Percentiles rank a stretch among this genome's conserved stretches.
phyloP scores from a whole-genome alignment of 2,888 invertebrate genomes.

The Cetonia aurata region DNA sequence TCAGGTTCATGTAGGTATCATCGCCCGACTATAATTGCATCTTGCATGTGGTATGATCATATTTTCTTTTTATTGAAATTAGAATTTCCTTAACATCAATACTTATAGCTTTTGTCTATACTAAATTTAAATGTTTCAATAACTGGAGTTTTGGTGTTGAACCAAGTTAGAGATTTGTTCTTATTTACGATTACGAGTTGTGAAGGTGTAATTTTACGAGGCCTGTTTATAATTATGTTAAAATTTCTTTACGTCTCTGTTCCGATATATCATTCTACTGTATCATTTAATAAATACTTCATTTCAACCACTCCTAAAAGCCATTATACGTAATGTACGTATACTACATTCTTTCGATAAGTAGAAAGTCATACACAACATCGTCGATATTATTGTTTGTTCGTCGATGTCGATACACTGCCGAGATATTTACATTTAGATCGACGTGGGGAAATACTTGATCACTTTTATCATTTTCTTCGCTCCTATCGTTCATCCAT shows the following conservation, averaged over 20 bases:
- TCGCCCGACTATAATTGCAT: too few relatives aligned
- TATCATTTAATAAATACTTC: conserved; percentile 19
- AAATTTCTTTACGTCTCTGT: background rate
- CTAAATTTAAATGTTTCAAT: too few relatives aligned
- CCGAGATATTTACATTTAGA: conserved; percentile 15
- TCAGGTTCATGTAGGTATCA: too few relatives aligned
- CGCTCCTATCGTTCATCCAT: background rate
- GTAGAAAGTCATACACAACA: conserved; percentile 22
- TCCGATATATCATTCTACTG: background rate
- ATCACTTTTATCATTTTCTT: background rate
- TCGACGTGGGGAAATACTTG: conserved; percentile 22
- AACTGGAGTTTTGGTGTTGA: too few relatives aligned
- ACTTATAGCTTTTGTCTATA: too few relatives aligned
- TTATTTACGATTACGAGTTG: too few relatives aligned
- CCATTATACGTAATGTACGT: conserved; percentile 3
- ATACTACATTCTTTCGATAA: conserved; percentile 22
- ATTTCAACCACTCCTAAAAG: conserved; percentile 24
- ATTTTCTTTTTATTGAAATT: too few relatives aligned
- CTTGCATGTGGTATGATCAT: too few relatives aligned
- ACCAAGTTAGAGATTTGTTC: too few relatives aligned
- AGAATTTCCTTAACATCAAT: too few relatives aligned
- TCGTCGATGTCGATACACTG: conserved; percentile 7
- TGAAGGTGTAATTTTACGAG: conserved; percentile 5
- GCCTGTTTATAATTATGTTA: background rate
- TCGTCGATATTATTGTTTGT: conserved; percentile 33